Evolutionary conservation across 2,797 vertebrate species (phyloP).

Genomic region (Melanotaenia nigrans): DNA sequence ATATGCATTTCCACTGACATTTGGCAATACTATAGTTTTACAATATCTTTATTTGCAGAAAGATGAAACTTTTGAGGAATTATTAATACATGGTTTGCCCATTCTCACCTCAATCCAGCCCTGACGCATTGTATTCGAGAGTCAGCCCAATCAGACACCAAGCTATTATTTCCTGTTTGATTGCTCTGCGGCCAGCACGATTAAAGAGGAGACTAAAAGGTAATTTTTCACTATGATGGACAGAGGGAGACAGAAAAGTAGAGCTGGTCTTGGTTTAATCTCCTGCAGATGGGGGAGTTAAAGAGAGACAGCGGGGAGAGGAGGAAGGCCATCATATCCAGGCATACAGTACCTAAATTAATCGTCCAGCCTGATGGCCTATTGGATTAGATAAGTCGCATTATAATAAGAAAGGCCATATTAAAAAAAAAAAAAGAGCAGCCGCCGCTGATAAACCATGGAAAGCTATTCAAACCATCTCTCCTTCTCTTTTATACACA

Average conservation of each 20-base stretch:
- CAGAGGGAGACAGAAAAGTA: slow-evolving; percentile 71
- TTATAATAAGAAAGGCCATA: slow-evolving; percentile 69
- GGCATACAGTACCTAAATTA: slow-evolving; percentile 72
- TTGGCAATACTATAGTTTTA: slow-evolving; percentile 62
- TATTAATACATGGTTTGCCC: slow-evolving; percentile 58
- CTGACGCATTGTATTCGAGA: slow-evolving; percentile 54
- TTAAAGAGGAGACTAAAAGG: slow-evolving; percentile 78
- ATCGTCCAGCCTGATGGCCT: slow-evolving; percentile 73
- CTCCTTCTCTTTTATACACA: not conserved
- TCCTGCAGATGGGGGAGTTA: slow-evolving; percentile 62
- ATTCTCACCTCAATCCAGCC: slow-evolving; percentile 63
- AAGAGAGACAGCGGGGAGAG: slow-evolving; percentile 48
- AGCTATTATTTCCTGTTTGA: slow-evolving; percentile 75
- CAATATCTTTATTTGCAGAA: slow-evolving; percentile 61
- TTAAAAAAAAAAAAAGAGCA: slow-evolving; percentile 55
- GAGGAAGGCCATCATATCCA: slow-evolving; percentile 60
- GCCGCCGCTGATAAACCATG: slow-evolving; percentile 54
- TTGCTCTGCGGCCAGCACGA: slow-evolving; percentile 70
- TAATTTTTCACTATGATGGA: slow-evolving; percentile 80
- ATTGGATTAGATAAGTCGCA: slow-evolving; percentile 78
- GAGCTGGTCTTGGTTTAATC: slow-evolving; percentile 74
- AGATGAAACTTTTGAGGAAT: slow-evolving; percentile 62
- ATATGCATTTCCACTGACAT: slow-evolving; percentile 61
- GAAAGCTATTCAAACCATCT: slow-evolving; percentile 54
- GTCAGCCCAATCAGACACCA: slow-evolving; percentile 54